Conservation (phyloP, 2,797 vertebrate genomes). For the Clarias pachynema region DNA sequence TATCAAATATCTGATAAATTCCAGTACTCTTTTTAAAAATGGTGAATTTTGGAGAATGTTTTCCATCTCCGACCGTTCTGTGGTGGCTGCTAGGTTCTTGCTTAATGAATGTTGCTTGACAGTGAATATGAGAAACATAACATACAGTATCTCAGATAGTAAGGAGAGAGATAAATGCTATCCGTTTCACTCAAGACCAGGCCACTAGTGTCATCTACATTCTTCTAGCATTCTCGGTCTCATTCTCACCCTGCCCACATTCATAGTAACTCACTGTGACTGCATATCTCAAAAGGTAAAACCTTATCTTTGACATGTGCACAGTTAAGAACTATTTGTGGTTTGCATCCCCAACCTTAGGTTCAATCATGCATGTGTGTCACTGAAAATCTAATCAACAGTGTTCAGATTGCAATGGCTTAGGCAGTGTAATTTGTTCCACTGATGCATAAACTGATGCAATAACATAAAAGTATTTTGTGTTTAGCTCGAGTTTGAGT, state of each 20-base stretch:
- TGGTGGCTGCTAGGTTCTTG: not conserved
- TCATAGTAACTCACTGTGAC: not conserved
- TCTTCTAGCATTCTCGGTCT: not conserved
- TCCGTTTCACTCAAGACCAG: not conserved
- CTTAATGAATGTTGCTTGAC: not conserved
- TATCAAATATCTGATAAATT: not conserved
- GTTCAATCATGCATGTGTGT: not conserved
- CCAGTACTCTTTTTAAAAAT: not conserved
- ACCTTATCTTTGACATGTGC: slow-evolving; percentile 1
- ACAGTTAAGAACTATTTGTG: not conserved
- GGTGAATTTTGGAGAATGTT: not conserved
- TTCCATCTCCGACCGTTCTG: not conserved
- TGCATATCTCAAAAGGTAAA: not conserved
- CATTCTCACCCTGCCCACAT: not conserved
- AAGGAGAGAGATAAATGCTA: not conserved
- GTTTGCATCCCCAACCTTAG: not conserved
- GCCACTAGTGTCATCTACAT: not conserved
- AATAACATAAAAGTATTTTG: not conserved
- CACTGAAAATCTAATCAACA: slow-evolving; percentile 7
- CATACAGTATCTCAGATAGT: not conserved
- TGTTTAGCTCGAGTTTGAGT: not conserved
- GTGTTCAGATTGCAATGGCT: not conserved
- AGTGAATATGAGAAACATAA: not conserved
- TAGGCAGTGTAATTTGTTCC: not conserved
- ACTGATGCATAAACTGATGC: not conserved